A percentile compares a stretch with the other conserved stretches of the same genome.
These are phyloP conservation scores for Enteromius treurensis DNA, from an alignment of 2,797 vertebrate genomes.

Conservation along the genomic window DNA sequence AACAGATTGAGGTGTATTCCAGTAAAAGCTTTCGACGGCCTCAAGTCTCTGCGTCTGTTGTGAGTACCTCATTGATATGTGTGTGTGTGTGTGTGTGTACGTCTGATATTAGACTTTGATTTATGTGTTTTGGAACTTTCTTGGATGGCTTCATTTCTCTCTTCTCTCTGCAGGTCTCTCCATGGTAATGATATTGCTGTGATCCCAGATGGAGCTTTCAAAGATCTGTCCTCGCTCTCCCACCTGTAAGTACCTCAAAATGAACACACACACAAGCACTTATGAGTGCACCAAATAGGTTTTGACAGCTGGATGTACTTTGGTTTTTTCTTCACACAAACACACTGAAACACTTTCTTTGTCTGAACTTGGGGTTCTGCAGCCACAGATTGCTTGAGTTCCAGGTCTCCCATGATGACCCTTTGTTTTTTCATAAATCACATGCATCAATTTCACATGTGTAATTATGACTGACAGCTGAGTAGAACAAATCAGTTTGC, in stretches of 20 bases:
- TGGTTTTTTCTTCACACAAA: constrained; percentile 32
- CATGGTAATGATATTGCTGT: constrained; percentile 97
- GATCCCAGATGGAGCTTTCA: constrained; percentile 95
- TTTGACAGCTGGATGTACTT: constrained; percentile 46
- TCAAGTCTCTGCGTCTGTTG: constrained; percentile 92
- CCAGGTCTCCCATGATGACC: constrained; percentile 17
- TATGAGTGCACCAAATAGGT: constrained; percentile 33
- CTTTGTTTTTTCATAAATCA: constrained; percentile 30
- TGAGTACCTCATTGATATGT: constrained; percentile 76
- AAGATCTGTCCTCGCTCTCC: constrained; percentile 91
- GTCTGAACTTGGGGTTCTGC: constrained; percentile 25
- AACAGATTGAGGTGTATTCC: constrained; percentile 95
- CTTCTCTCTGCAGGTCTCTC: constrained; percentile 82
- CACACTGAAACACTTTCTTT: constrained; percentile 30
- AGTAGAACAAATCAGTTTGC: constrained; percentile 14
- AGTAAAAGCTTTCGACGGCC: constrained; percentile 89
- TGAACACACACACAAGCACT: constrained; percentile 36
- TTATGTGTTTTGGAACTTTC: constrained; percentile 37
- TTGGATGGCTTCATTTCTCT: constrained; percentile 37
- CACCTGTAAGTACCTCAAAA: constrained; percentile 87
- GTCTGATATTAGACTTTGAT: constrained; percentile 41
- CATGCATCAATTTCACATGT: constrained; percentile 37
- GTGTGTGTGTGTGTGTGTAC: not conserved
- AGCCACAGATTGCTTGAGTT: constrained; percentile 21
- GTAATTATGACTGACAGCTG: constrained; percentile 48